Conservation (phyloP, 2,113 vertebrate genomes). For the Herpailurus yagouaroundi region DNA sequence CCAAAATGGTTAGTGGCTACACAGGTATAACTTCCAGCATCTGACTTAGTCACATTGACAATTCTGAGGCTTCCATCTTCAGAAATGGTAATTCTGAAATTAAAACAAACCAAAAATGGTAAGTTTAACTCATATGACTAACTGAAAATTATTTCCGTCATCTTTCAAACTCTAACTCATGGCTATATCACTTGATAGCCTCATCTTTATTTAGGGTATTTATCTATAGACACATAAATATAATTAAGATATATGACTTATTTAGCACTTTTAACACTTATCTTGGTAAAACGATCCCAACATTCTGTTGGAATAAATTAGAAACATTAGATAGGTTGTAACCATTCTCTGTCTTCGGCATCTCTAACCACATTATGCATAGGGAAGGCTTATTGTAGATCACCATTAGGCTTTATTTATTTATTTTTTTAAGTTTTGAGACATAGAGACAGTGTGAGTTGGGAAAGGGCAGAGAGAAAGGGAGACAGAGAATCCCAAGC, state of each 20-base stretch:
- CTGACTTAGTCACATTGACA: constrained; percentile 92
- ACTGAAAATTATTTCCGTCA: background rate
- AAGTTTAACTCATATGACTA: background rate
- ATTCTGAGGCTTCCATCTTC: constrained; percentile 95
- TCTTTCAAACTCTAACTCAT: background rate
- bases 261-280: background rate
- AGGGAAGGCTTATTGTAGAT: constrained; percentile 42
- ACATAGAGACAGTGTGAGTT: too few relatives aligned
- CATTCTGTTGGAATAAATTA: background rate
- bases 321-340: background rate
- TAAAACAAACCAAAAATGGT: constrained; percentile 42
- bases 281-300: background rate
- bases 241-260: background rate
- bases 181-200: background rate
- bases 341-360: background rate
- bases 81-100: constrained; percentile 89
- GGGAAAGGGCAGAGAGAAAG: too few relatives aligned
- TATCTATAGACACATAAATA: background rate
- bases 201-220: background rate
- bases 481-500: too few relatives aligned
- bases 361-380: background rate
- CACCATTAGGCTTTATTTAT: background rate
- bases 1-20: constrained; percentile 96
- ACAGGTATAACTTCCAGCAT: constrained; percentile 94
- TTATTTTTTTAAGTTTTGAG: too few relatives aligned